Percentiles rank a stretch among this genome's conserved stretches.
These are phyloP conservation scores for Monopterus albus DNA, from an alignment of 2,113 vertebrate species.

Conservation along the genomic window DNA sequence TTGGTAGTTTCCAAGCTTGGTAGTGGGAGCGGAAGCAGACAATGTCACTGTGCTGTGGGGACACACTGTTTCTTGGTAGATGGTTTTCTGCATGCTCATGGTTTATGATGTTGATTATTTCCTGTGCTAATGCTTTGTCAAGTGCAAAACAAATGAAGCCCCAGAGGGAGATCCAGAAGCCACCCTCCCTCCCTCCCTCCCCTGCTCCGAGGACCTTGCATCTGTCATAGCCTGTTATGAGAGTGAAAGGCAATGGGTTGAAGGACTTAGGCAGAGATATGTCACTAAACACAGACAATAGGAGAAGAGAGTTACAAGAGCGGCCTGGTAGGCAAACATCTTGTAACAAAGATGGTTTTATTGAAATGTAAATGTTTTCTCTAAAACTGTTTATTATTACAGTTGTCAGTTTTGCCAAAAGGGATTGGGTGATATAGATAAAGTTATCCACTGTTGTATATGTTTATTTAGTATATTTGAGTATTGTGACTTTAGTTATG, in stretches of 20 bases:
- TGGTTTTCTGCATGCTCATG: constrained; percentile 20
- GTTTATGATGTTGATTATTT: constrained; percentile 41
- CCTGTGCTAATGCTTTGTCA: constrained; percentile 21
- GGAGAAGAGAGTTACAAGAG: no score
- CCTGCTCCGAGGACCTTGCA: constrained; percentile 19
- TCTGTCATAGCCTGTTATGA: no score
- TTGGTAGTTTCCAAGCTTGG: constrained; percentile 13
- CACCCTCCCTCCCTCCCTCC: not conserved
- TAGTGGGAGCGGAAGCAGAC: constrained; percentile 34
- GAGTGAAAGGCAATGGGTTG: constrained; percentile 2
- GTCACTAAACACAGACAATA: no score
- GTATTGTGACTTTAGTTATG: no score
- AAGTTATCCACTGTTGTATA: no score
- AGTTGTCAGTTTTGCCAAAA: no score
- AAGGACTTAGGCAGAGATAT: not conserved
- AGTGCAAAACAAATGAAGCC: constrained; percentile 51
- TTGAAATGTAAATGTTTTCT: no score
- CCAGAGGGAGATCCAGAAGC: constrained; percentile 8
- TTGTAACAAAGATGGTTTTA: no score
- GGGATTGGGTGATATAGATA: no score
- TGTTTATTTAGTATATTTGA: no score
- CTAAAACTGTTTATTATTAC: no score
- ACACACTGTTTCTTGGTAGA: constrained; percentile 7
- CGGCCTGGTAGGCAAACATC: no score
- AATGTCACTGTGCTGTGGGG: constrained; percentile 17